These are phyloP conservation scores for Standfussiana lucernea DNA, from an alignment of 2,888 invertebrate genomes.

Conservation along the genomic window DNA sequence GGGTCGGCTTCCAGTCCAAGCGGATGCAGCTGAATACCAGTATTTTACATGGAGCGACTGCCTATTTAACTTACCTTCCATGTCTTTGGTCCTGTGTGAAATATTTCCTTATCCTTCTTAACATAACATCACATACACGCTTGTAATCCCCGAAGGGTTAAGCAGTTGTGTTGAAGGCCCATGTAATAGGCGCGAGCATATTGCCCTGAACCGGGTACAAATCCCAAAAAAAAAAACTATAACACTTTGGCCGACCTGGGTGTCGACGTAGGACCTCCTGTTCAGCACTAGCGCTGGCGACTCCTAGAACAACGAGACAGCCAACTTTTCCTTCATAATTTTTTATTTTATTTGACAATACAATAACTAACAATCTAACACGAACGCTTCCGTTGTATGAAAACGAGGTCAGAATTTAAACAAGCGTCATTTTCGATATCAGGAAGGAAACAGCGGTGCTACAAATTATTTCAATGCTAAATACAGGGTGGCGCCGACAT, in stretches of 20 bases:
- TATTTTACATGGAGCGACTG: background rate
- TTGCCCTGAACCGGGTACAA: too few species aligned
- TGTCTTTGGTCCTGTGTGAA: too few species aligned
- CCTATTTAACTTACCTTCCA: too few species aligned
- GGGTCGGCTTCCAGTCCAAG: background rate
- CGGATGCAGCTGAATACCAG: background rate
- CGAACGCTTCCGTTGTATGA: conserved; percentile 3
- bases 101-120: too few species aligned
- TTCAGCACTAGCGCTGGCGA: background rate
- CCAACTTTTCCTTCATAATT: background rate
- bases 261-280: background rate
- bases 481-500: too few species aligned
- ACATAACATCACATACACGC: background rate
- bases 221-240: too few species aligned
- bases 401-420: conserved; percentile 28
- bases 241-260: background rate
- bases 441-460: conserved; percentile 34
- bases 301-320: background rate
- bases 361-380: background rate
- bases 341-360: background rate
- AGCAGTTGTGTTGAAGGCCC: background rate
- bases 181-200: too few species aligned
- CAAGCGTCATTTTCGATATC: conserved; percentile 25
- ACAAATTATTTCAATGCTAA: conserved; percentile 43
- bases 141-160: background rate